These are phyloP conservation scores for Clinocottus analis DNA, from an alignment of 2,113 vertebrate species.

Conservation along the genomic window DNA sequence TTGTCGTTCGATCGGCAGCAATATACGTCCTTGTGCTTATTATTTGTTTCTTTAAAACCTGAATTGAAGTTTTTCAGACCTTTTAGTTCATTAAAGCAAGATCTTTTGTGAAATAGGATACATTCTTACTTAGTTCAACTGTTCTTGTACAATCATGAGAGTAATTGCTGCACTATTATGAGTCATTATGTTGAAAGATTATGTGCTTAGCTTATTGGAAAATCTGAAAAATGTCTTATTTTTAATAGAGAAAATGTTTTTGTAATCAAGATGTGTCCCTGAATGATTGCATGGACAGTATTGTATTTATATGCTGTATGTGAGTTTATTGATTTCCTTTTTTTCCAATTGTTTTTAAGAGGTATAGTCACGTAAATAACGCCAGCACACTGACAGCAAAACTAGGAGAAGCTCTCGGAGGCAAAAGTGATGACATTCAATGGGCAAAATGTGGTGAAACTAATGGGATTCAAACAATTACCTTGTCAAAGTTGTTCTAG, in stretches of 20 bases:
- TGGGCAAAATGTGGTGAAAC: not conserved
- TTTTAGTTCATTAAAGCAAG: not conserved
- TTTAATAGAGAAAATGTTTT: too few relatives aligned
- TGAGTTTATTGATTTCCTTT: too few relatives aligned
- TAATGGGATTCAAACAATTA: not conserved
- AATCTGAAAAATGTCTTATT: not conserved
- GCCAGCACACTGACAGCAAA: not conserved
- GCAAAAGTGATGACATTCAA: not conserved
- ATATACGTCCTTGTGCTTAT: not conserved
- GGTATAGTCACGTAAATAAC: too few relatives aligned
- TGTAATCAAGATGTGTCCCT: too few relatives aligned
- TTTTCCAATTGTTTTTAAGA: too few relatives aligned
- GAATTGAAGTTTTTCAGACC: not conserved
- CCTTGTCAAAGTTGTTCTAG: too few relatives aligned
- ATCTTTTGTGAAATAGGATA: not conserved
- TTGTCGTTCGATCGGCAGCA: not conserved
- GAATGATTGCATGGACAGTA: too few relatives aligned
- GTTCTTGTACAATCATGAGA: not conserved
- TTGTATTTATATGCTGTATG: too few relatives aligned
- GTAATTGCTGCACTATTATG: not conserved
- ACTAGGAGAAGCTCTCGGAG: not conserved
- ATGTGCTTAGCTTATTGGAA: not conserved
- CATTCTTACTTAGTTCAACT: not conserved
- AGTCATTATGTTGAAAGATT: not conserved
- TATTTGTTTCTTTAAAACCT: not conserved